Conservation (phyloP, 2,888 invertebrate genomes). For the Noctua janthe region DNA sequence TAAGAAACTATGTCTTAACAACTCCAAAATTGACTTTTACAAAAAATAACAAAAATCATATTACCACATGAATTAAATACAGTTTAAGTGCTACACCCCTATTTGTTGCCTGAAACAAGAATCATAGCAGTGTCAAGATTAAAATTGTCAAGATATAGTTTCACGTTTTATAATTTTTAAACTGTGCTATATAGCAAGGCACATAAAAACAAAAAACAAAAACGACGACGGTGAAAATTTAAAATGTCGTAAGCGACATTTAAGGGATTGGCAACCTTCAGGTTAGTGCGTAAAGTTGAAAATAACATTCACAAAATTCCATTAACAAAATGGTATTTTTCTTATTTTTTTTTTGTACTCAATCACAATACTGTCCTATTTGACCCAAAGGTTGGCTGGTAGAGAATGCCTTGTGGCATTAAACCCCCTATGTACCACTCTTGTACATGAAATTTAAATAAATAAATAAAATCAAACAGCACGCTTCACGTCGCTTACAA, state of each 20-base stretch:
- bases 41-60: not conserved
- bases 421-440: too few relatives aligned
- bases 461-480: not conserved
- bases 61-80: not conserved
- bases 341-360: too few relatives aligned
- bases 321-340: too few relatives aligned
- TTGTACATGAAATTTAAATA: too few relatives aligned
- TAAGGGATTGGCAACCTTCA: not conserved
- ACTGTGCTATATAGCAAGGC: not conserved
- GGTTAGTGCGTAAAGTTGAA: not conserved
- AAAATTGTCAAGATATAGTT: slow-evolving; percentile 6
- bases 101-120: not conserved
- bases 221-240: not conserved
- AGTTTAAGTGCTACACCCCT: not conserved
- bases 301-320: not conserved
- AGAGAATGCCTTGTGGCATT: too few relatives aligned
- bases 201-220: not conserved
- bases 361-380: too few relatives aligned
- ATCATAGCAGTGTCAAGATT: not conserved
- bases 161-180: not conserved
- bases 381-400: too few relatives aligned
- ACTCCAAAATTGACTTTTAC: not conserved
- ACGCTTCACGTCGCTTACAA: not conserved
- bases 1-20: not conserved
- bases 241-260: not conserved